Base-by-base conservation (phyloP, 2,797 vertebrate genomes). In the Okamejei kenojei region DNA sequence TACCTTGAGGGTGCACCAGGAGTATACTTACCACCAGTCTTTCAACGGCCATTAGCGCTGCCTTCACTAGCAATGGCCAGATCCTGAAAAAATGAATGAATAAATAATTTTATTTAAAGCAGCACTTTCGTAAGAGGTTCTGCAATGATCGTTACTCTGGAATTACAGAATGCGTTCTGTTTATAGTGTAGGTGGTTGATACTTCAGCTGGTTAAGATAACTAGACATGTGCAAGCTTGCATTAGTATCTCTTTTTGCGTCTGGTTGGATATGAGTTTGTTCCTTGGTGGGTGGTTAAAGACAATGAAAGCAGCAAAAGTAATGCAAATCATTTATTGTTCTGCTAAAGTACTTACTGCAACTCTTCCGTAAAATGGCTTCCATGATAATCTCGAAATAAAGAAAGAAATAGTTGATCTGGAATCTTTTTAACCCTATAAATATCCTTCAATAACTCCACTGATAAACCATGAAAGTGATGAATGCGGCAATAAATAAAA, bases 311-410 rank as follows among this genome's bases (percentile, higher is more conserved):
- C 79, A 81, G 54, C 80, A 81, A 81, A 81, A 45, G 80, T 23
- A 58, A 82, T 82, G 80, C 58, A 82, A 82, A 82, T 82, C 26
- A 38, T 54, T 45, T 54, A 82, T 58, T 82, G 58, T 58, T 82
- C 54, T 21, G 58, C 58, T 82, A 58, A 9, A 23, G 45, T 23
- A 82, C 26, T 54, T 10, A 29, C 80, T 58, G 13, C 45, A 54
- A 21, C 29, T 32, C 80, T 82, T 54, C 80, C 45, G 13, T 58
- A 58, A 82, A 82, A 54, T 82, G 80, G 21, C 58, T 82, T 82
- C 80, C 80, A 26, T 82, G 80, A 26, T 82, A 82, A 82, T 29
- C 45, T 58, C 58, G 38, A 82, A 58, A 82, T 82, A 54, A 23
- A 58, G 80, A 82, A 58, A 26, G 80, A 82, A 58, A 58, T 3